Percentiles rank a stretch among this genome's conserved stretches.
phyloP scores from a whole-genome alignment of 2,113 vertebrate genomes.

The Mesitornis unicolor region DNA sequence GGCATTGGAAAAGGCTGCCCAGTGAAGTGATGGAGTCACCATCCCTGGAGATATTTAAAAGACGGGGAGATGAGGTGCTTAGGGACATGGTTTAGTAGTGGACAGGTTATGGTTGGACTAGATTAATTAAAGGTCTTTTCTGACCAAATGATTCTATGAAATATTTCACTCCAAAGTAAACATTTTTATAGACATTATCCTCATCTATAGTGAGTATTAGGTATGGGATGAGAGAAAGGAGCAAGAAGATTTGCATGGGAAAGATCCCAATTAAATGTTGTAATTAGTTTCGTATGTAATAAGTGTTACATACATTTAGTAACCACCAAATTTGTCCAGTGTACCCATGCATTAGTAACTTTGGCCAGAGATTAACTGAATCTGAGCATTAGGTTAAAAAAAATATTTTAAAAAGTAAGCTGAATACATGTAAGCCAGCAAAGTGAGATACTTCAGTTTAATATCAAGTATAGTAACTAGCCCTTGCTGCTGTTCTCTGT shows the following conservation, averaged over 20 bases:
- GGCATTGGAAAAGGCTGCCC: too few relatives aligned
- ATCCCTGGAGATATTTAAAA: too few relatives aligned
- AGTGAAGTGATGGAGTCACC: too few relatives aligned
- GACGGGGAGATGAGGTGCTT: too few relatives aligned
- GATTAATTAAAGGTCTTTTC: too few relatives aligned
- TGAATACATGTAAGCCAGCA: background rate
- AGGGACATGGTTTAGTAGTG: too few relatives aligned
- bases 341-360: background rate
- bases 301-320: background rate
- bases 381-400: background rate
- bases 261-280: background rate
- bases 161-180: background rate
- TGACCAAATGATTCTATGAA: too few relatives aligned
- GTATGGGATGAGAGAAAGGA: background rate
- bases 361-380: background rate
- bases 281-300: background rate
- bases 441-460: background rate
- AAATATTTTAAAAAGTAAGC: background rate
- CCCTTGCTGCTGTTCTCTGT: background rate
- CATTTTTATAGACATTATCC: background rate
- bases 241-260: background rate
- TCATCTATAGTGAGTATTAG: background rate
- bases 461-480: background rate
- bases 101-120: too few relatives aligned
- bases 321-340: background rate